Evolutionary conservation across 2,888 invertebrate genomes (phyloP).

Genomic region (Acanthosoma haemorrhoidale): DNA sequence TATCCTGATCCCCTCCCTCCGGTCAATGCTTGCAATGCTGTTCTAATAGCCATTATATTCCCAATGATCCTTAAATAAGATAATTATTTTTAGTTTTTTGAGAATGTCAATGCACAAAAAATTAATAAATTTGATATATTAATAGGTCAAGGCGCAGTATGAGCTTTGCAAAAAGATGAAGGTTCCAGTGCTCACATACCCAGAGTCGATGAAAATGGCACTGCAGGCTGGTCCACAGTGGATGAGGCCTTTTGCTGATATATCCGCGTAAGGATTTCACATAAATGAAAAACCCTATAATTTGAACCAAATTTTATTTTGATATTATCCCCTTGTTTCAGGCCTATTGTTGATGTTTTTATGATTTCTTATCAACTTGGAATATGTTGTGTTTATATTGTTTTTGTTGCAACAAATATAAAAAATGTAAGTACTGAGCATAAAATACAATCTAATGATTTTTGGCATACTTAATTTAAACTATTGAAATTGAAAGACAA

Average conservation of each 20-base stretch:
- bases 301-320: background rate
- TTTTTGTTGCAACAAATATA: constrained; percentile 68
- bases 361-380: constrained; percentile 79
- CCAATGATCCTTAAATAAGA: too few species aligned
- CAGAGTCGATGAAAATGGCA: constrained; percentile 73
- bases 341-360: constrained; percentile 59
- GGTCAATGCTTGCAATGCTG: too few species aligned
- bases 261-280: constrained; percentile 53
- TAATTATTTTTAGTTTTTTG: too few species aligned
- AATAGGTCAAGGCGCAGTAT: constrained; percentile 54
- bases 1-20: too few species aligned
- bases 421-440: constrained; percentile 49
- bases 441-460: background rate
- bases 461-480: too few species aligned
- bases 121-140: background rate
- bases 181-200: constrained; percentile 75
- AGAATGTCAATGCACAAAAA: too few species aligned
- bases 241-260: constrained; percentile 57
- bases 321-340: constrained; percentile 44
- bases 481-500: too few species aligned
- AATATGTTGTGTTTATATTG: constrained; percentile 80
- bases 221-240: constrained; percentile 66
- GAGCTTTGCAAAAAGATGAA: constrained; percentile 59
- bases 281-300: too few species aligned
- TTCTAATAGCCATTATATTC: too few species aligned